phyloP scores from a whole-genome alignment of 2,888 invertebrate genomes.

The Leptinotarsa rubiginosa region DNA sequence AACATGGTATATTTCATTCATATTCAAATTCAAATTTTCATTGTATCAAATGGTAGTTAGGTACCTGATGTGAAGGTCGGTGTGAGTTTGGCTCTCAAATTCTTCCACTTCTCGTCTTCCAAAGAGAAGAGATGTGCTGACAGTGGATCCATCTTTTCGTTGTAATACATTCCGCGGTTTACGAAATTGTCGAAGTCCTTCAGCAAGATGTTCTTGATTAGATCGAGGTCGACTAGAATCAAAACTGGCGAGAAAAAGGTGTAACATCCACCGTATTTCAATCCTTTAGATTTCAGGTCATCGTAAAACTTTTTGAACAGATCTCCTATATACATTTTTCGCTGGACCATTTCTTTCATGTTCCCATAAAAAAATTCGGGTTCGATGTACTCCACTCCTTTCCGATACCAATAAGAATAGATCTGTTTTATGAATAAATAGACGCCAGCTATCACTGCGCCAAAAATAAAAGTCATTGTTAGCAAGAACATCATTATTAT shows the following conservation, averaged over 20 bases:
- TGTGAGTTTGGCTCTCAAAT: conserved; percentile 62
- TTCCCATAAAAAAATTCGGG: conserved; percentile 41
- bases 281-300: conserved; percentile 45
- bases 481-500: not conserved
- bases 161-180: conserved; percentile 57
- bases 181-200: conserved; percentile 61
- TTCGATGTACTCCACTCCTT: conserved; percentile 47
- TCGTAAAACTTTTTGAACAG: conserved; percentile 37
- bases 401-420: conserved; percentile 55
- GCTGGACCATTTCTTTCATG: conserved; percentile 11
- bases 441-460: conserved; percentile 7
- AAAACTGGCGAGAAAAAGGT: conserved; percentile 52
- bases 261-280: conserved; percentile 53
- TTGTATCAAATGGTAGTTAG: no score
- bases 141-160: conserved; percentile 59
- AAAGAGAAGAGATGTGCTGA: conserved; percentile 54
- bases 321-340: conserved; percentile 24
- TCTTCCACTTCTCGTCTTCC: conserved; percentile 63
- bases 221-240: conserved; percentile 57
- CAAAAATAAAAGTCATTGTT: not conserved
- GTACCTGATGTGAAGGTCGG: conserved; percentile 50
- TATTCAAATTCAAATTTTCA: no score
- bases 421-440: conserved; percentile 44
- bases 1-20: no score
- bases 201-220: conserved; percentile 59